Base-by-base conservation (phyloP, 1,140 invertebrate species). In the Acromyrmex heyeri region DNA sequence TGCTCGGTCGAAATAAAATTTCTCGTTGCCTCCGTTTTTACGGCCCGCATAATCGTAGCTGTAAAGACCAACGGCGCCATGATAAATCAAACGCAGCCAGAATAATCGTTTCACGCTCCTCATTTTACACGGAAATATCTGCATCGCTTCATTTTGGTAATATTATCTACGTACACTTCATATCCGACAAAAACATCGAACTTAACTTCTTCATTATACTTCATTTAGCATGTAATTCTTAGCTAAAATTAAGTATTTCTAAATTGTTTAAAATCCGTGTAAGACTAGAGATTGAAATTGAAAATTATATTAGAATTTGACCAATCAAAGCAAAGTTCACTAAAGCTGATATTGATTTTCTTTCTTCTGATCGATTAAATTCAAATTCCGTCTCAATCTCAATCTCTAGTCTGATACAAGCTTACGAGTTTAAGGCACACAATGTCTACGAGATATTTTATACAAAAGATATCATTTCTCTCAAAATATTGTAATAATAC, bases 61-160 rank as follows among this genome's bases (percentile, higher is more conserved):
- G 67, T 89, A 90, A 90, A 88, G 79, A 62, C 24, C 85, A 85
- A 44, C 73, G 85, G 77, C 77, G 57, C 79, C 86, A 48, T 21
- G 67, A 85, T 87, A 81, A 89, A 53, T 89, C 75, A 77, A 86
- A 61, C 44, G 5, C 59, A 24, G 21, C 27, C 18, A n/a, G 12
- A 62, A 89, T 78, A 34, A 85, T 87, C 67, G 16, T 78, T 75
- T 73, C 16, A 24, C 59, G n/a, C 65, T 78, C 53, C 65, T 83
- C 77, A 78, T 87, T 53, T 24, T 27, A 50, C 34, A 59, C 18
- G n/a, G 21, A n/a, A 18, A 82, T 72, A 82, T 65, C n/a, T 78
- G 3, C 24, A 10, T 3, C 18, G 12, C 0, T 78, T 78, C 18
- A 77, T 77, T 77, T 64, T 18, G 16, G 34, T 64, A 38, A 30